Base-by-base conservation (phyloP, 2,888 invertebrate species). In the Lepetodrilus schrolli region DNA sequence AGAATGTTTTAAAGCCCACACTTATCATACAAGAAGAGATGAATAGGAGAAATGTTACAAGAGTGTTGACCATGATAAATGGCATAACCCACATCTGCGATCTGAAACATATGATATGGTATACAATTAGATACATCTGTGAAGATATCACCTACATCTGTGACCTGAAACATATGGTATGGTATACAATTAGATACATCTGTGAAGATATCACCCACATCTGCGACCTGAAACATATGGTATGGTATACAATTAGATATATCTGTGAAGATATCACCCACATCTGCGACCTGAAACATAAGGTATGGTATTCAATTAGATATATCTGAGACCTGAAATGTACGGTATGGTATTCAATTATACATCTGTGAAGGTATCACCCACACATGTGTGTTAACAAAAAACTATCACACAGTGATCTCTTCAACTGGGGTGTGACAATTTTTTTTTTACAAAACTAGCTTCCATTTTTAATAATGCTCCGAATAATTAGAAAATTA, bases 71-170 rank as follows among this genome's bases (percentile, higher is more conserved):
- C 21, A 86, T 72, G 13, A 84, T 76, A 36, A 86, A 86, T 4
- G 86, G 86, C 82, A 86, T 82, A 48, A 86, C 83, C 85, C 86
- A 86, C 86, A 86, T 85, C 80, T 85, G 83, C 37, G 82, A 81
- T 13, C 87, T 87, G 79, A 8, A 80, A 80, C 20, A 48, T n/a
- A 43, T 48, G 49, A 34, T n/a, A 34, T 47, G 50, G 30, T 20
- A 49, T 21, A 10, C 21, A 13, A 47, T 47, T 47, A n/a, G n/a
- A n/a, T n/a, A n/a, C n/a, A n/a, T n/a, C n/a, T n/a, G n/a, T n/a
- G n/a, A n/a, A n/a, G n/a, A n/a, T n/a, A n/a, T n/a, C n/a, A n/a
- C n/a, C 38, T 37, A 70, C 23, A 48, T 20, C 43, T n/a, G 23
- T 21, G 82, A 80, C 13, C 87, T 87, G 78, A n/a, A 80, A 80